phyloP scores from a whole-genome alignment of 2,888 invertebrate species.

The Drosophila prolongata region DNA sequence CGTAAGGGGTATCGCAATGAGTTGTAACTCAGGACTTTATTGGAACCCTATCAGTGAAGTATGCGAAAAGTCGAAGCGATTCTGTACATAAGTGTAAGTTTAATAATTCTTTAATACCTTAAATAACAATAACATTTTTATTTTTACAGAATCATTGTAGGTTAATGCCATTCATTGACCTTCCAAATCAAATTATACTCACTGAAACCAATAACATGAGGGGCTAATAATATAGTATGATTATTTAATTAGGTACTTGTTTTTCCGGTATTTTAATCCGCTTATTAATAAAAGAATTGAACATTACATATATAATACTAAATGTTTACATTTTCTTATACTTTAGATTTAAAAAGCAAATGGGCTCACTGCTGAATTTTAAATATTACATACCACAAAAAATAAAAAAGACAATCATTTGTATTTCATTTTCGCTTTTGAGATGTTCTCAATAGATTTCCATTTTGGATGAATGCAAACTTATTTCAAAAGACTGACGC shows the following conservation, averaged over 20 bases:
- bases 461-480: constrained; percentile 66
- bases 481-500: constrained; percentile 56
- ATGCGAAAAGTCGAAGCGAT: constrained; percentile 16
- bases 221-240: background rate
- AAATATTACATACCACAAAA: too few relatives aligned
- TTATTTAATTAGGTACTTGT: background rate
- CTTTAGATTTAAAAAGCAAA: too few relatives aligned
- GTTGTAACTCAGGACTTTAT: constrained; percentile 19
- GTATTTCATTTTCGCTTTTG: background rate
- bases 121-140: background rate
- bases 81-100: constrained; percentile 16
- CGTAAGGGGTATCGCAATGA: constrained; percentile 14
- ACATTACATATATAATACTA: background rate
- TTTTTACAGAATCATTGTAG: constrained; percentile 16
- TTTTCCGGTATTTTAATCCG: background rate
- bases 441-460: constrained; percentile 71
- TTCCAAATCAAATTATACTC: too few relatives aligned
- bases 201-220: background rate
- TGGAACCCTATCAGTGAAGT: constrained; percentile 19
- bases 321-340: background rate
- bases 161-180: background rate
- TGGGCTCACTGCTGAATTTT: too few relatives aligned
- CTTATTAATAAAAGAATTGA: background rate
- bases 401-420: background rate
- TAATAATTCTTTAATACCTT: background rate